These are phyloP conservation scores for Macrocentrus cingulum DNA, from an alignment of 1,140 invertebrate species.

Conservation along the genomic window DNA sequence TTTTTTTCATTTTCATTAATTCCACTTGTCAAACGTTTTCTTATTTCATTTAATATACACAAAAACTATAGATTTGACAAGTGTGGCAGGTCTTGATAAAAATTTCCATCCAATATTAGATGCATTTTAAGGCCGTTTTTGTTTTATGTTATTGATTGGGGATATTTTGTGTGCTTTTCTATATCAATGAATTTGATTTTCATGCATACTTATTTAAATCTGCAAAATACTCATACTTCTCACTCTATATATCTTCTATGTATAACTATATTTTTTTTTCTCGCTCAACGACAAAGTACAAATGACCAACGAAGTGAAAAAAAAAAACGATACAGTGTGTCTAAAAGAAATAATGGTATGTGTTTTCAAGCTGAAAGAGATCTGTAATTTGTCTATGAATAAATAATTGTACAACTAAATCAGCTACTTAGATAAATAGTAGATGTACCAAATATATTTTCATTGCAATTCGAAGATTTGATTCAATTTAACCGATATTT, in stretches of 20 bases:
- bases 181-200: neutral
- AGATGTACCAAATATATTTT: no score
- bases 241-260: neutral
- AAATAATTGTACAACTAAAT: no score
- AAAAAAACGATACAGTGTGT: neutral
- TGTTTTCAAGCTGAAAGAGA: no score
- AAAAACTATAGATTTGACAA: neutral
- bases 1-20: neutral
- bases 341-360: no score
- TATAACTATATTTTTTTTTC: neutral
- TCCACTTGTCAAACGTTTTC: no score
- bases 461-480: no score
- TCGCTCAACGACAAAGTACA: neutral
- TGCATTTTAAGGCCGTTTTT: slow-evolving; percentile 1
- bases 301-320: neutral
- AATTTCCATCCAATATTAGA: neutral
- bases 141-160: neutral
- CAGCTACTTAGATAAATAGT: no score
- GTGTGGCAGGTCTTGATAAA: neutral
- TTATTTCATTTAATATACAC: neutral
- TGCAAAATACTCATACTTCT: neutral
- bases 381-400: no score
- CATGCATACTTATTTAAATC: no score
- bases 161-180: neutral
- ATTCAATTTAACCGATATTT: no score